Percentiles rank a stretch among this genome's conserved stretches.
Evolutionary conservation across 2,113 vertebrate genomes (phyloP).

Genomic region (Upupa epops): DNA sequence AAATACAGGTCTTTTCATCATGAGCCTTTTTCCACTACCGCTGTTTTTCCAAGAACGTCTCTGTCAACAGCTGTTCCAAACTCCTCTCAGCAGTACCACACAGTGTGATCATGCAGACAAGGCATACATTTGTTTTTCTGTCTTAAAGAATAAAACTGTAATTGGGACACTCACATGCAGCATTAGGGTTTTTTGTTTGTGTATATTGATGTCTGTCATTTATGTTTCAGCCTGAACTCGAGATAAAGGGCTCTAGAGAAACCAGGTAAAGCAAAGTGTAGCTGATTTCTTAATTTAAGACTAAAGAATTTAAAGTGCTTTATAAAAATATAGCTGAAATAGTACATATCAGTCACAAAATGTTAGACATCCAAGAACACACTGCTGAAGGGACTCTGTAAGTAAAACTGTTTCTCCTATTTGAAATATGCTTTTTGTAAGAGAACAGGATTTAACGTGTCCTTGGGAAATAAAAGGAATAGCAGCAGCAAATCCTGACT

Average conservation of each 20-base stretch:
- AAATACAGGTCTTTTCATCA: not conserved
- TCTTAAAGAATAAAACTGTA: not conserved
- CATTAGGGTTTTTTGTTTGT: rapidly evolving
- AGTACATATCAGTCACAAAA: not conserved
- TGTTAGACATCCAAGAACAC: not conserved
- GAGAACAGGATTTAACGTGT: not conserved
- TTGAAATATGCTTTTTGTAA: too few relatives aligned
- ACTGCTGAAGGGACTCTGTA: not conserved
- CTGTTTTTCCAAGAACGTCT: not conserved
- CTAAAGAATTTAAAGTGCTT: not conserved
- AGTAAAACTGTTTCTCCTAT: not conserved
- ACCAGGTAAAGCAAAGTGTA: not conserved
- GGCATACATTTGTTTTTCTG: not conserved
- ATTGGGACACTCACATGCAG: not conserved
- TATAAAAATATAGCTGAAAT: not conserved
- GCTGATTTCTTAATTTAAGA: not conserved
- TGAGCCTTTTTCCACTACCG: not conserved
- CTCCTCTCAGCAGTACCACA: not conserved
- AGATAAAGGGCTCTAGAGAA: not conserved
- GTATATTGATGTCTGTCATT: rapidly evolving
- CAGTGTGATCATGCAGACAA: not conserved
- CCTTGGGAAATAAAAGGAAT: not conserved
- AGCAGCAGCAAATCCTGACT: not conserved
- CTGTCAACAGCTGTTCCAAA: not conserved
- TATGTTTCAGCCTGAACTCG: not conserved